These are phyloP conservation scores for Neuroscelio doddi DNA, from an alignment of 2,888 invertebrate genomes.

Conservation along the genomic window DNA sequence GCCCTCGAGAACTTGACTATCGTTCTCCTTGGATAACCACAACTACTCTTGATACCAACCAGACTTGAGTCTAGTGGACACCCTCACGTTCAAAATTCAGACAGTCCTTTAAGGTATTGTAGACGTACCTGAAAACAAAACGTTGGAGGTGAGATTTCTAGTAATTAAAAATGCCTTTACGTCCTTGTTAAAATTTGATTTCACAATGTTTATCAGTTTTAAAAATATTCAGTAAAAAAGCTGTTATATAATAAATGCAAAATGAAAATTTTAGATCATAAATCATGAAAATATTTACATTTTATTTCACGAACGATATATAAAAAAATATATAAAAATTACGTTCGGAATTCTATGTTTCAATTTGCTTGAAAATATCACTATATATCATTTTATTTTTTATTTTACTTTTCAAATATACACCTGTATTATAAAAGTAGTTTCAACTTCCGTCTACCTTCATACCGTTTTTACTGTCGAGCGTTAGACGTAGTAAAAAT, in stretches of 20 bases:
- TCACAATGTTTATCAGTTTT: not conserved
- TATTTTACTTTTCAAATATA: not conserved
- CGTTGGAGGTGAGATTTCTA: conserved; percentile 15
- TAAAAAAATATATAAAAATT: too few relatives aligned
- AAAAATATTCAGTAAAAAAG: too few relatives aligned
- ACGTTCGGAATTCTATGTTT: too few relatives aligned
- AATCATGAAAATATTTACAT: too few relatives aligned
- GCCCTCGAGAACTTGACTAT: conserved; percentile 58
- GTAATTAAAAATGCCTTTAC: conserved; percentile 31
- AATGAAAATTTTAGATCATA: too few relatives aligned
- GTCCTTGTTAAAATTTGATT: conserved; percentile 25
- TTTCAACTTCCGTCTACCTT: conserved; percentile 15
- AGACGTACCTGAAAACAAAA: conserved; percentile 3
- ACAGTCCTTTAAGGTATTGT: conserved; percentile 13
- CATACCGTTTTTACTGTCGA: conserved; percentile 22
- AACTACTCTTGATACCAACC: conserved; percentile 44
- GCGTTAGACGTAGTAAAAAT: conserved; percentile 26
- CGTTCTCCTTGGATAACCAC: conserved; percentile 49
- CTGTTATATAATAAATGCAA: too few relatives aligned
- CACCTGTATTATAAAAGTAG: conserved; percentile 14
- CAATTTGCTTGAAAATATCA: too few relatives aligned
- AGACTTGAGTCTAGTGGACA: conserved; percentile 44
- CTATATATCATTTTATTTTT: too few relatives aligned
- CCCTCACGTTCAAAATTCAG: conserved; percentile 27
- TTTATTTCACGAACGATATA: too few relatives aligned